Evolutionary conservation across 1,140 invertebrate genomes (phyloP).

Genomic region (Ceratitis capitata): DNA sequence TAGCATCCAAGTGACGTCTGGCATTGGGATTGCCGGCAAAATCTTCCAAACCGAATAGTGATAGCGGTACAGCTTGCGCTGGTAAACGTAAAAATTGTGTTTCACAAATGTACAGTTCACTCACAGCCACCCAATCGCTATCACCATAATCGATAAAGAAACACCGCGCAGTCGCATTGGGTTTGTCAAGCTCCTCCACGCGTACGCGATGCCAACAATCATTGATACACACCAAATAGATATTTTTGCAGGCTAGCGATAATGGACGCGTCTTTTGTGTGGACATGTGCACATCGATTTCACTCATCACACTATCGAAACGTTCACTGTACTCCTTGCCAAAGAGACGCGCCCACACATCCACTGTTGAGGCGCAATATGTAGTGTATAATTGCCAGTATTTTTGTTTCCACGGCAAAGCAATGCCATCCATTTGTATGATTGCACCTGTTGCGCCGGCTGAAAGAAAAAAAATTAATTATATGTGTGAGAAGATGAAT

Average conservation of each 20-base stretch:
- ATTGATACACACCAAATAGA: conserved; percentile 55
- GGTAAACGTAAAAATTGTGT: conserved; percentile 53
- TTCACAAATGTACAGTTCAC: conserved; percentile 51
- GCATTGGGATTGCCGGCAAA: conserved; percentile 62
- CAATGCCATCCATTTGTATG: conserved; percentile 44
- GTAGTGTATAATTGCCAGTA: conserved; percentile 61
- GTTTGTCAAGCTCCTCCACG: conserved; percentile 49
- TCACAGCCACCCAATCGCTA: conserved; percentile 49
- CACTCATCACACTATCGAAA: conserved; percentile 53
- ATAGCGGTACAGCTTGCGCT: conserved; percentile 58
- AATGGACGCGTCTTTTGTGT: conserved; percentile 40
- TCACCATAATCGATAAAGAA: conserved; percentile 63
- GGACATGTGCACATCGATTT: conserved; percentile 55
- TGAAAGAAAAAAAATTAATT: not conserved
- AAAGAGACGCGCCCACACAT: conserved; percentile 59
- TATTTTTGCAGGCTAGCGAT: conserved; percentile 44
- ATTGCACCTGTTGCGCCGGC: not conserved
- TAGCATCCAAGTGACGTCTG: conserved; percentile 47
- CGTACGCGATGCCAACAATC: conserved; percentile 62
- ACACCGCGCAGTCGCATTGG: conserved; percentile 50
- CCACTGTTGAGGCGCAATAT: conserved; percentile 55
- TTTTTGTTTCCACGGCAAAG: conserved; percentile 47
- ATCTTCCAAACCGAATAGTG: conserved; percentile 61
- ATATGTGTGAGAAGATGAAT: not conserved
- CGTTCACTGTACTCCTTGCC: conserved; percentile 53